phyloP scores from a whole-genome alignment of 2,797 vertebrate species.

The Furcifer pardalis region DNA sequence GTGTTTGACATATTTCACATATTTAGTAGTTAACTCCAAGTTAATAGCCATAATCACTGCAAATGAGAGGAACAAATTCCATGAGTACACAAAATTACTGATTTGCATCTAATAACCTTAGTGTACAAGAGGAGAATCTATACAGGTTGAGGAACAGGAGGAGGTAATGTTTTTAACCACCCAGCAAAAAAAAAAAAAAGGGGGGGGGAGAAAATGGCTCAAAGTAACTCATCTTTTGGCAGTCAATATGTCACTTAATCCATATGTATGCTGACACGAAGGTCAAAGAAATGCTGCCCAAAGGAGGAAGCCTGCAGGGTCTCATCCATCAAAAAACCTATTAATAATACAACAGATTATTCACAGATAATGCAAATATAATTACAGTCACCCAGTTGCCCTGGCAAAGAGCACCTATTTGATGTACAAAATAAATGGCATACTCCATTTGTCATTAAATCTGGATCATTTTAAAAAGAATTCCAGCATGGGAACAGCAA shows the following conservation, averaged over 20 bases:
- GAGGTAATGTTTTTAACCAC: neutral
- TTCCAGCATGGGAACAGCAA: slow-evolving; percentile 25
- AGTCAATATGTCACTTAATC: slow-evolving; percentile 29
- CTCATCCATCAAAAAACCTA: slow-evolving; percentile 49
- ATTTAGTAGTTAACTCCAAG: neutral
- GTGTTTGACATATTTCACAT: neutral
- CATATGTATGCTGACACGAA: slow-evolving; percentile 38
- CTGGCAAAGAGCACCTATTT: slow-evolving; percentile 60
- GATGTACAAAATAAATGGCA: slow-evolving; percentile 52
- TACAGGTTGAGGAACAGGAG: neutral
- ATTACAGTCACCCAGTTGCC: slow-evolving; percentile 63
- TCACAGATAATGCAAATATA: slow-evolving; percentile 69
- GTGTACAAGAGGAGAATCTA: neutral
- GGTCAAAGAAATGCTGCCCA: slow-evolving; percentile 45
- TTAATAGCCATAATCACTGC: neutral
- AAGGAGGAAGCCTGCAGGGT: slow-evolving; percentile 34
- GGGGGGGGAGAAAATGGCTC: neutral
- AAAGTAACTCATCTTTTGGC: slow-evolving; percentile 19
- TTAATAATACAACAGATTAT: slow-evolving; percentile 70
- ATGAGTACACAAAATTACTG: neutral
- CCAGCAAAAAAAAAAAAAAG: neutral
- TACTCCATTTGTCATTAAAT: neutral
- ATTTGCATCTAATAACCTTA: neutral
- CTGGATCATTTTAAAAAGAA: slow-evolving; percentile 38
- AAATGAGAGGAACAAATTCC: neutral